Base-by-base conservation (phyloP, 2,113 vertebrate species). In the Solenodon paradoxus region DNA sequence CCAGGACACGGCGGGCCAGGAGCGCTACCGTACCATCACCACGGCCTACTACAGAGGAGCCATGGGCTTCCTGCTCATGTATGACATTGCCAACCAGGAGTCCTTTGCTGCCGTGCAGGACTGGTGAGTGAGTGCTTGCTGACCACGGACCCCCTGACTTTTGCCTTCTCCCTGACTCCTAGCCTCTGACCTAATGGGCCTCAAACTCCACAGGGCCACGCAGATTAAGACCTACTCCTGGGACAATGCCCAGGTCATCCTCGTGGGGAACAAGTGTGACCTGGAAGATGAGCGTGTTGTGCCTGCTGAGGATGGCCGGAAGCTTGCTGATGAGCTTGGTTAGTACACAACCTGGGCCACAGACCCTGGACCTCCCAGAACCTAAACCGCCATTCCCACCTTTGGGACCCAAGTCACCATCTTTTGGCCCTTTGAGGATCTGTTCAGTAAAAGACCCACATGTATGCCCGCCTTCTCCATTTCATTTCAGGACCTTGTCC, bases 171-270 rank as follows among this genome's bases (percentile, higher is more conserved):
- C 9, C 40, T 6, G 7, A 32, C 11, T 26, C 24, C 38, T 8
- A 5, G 5, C 17, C 5, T 40, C 72, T 63, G 4, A 13, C 74
- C 55, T 85, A 42, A 85, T 10, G 57, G 49, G 74, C 28, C 55
- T 17, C 94, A 28, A 79, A 78, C 30, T 74, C 93, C 82, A 28
- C 97, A 99, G 99, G 99, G 99, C 99, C 61, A 99, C 99, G 0
- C 99, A 99, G 98, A 99, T 99, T 90, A 99, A 99, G 98, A 99
- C 99, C 1, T 99, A 99, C 96, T 99, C 99, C 4, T 99, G 99
- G 99, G 99, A 99, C 97, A 99, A 99, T 0, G 99, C 99, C 40
- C 99, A 99, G 96, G 99, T 99, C 66, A 99, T 99, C 98, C 98
- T 99, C 93, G 99, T 99, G 20, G 99, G 99, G 45, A 99, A 99